Evolutionary conservation across 2,113 vertebrate genomes (phyloP), one percentile per base, ranked within the genome.

Genomic region (Mesoclemmys tuberculata): DNA sequence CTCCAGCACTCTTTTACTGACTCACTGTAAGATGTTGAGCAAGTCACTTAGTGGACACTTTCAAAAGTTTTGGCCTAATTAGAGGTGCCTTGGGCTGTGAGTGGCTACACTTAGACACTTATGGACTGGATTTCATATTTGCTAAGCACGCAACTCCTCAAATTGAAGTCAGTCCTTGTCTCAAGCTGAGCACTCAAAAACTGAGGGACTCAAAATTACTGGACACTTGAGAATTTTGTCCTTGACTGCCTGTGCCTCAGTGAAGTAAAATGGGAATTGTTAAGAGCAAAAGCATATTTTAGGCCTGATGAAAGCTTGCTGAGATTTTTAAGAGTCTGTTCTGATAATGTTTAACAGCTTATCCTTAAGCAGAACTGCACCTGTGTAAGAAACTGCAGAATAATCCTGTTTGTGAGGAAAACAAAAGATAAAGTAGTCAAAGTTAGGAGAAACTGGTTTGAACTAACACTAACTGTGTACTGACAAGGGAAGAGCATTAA

Each of bases 1-100:
- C 93, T 94, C 91, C 92, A 90, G 94, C 54, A 48, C 82, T 12
- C 92, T 81, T 81, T 88, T 2, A 93, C 86, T 86, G 64, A 26
- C 56, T 6, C 87, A 44, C 81, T 44, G 29, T 31, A 11, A 13
- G 48, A 80, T 3, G 44, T 84, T 5, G 19, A 71, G 85, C 0
- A 0, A 75, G 82, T 8, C 86, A 85, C 41, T 92, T 4, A 80
- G 87, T 38, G 86, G 90, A 81, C 58, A 55, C 91, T 79, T 93
- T 48, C 85, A 88, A 48, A 46, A 93, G 41, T 12, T 16, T 35
- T 35, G 61, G 68, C 1, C 79, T 82, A 26, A 11, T 0, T 0
- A 84, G 84, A 38, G 90, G 87, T 24, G 38, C 71, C 48, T 19
- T 92, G 84, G 68, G 5, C 79, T 71, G 71, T 38, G 85, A 71